Conservation (phyloP, 2,888 invertebrate species). For the Brachypalpus laphriformis region DNA sequence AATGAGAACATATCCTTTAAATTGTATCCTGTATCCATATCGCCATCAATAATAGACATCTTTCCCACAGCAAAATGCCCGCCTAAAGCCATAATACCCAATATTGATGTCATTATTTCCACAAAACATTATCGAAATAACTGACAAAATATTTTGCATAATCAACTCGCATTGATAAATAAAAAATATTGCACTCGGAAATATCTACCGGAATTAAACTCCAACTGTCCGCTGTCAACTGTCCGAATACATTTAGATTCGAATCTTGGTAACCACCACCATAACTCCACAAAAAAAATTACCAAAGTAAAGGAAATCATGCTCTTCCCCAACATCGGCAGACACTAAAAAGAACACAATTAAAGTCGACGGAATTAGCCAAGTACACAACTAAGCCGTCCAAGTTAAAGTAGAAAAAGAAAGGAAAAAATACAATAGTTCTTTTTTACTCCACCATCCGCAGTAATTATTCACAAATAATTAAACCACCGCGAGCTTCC, state of each 20-base stretch:
- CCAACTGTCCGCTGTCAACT: constrained; percentile 2
- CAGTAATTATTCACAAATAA: constrained; percentile 74
- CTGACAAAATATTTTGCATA: constrained; percentile 16
- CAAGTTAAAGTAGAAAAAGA: constrained; percentile 21
- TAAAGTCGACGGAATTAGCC: constrained; percentile 29
- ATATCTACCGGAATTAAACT: not conserved
- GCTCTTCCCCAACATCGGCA: not conserved
- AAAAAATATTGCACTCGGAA: not conserved
- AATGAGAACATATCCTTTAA: not conserved
- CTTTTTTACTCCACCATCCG: constrained; percentile 46
- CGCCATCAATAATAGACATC: not conserved
- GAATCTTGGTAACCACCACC: not conserved
- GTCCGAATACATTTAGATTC: constrained; percentile 18
- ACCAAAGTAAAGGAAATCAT: not conserved
- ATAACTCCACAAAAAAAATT: not conserved
- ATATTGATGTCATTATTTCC: constrained; percentile 11
- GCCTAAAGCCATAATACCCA: not conserved
- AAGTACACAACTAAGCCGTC: constrained; percentile 37
- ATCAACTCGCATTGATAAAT: constrained; percentile 10
- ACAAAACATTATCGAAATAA: not conserved
- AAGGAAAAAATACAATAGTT: constrained; percentile 41
- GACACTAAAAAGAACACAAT: not conserved
- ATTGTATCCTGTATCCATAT: not conserved
- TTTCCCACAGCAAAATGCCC: not conserved
- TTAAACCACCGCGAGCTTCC: constrained; percentile 51